phyloP scores from a whole-genome alignment of 35 echinoderm and acorn worm species.

The Stichopus chloronotus region DNA sequence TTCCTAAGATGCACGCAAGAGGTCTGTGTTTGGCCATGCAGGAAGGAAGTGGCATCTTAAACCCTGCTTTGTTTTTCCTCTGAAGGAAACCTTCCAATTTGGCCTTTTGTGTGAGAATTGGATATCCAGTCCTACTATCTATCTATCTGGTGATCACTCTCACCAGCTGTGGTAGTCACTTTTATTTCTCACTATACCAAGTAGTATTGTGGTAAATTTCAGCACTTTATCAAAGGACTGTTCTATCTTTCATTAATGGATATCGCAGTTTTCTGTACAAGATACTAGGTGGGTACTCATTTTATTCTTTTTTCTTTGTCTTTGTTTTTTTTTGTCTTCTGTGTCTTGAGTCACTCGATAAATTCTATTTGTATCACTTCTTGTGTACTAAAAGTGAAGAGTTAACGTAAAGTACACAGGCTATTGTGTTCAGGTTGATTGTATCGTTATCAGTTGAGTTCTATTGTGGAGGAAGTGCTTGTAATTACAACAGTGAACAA shows the following conservation, averaged over 20 bases:
- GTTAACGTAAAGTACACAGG: too few relatives aligned
- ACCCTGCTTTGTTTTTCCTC: conserved; percentile 54
- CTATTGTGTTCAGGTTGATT: too few relatives aligned
- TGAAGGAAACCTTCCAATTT: conserved; percentile 56
- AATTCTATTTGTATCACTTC: too few relatives aligned
- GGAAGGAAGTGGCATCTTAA: conserved; percentile 57
- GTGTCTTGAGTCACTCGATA: too few relatives aligned
- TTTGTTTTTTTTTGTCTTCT: not conserved
- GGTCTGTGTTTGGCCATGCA: conserved; percentile 50
- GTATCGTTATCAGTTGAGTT: too few relatives aligned
- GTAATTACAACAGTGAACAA: too few relatives aligned
- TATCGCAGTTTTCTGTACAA: not conserved
- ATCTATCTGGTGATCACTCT: not conserved
- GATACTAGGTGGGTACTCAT: not conserved
- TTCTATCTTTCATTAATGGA: not conserved
- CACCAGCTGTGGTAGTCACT: not conserved
- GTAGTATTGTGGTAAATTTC: not conserved
- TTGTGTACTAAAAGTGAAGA: too few relatives aligned
- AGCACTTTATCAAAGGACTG: not conserved
- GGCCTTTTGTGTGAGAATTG: conserved; percentile 44
- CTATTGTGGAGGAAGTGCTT: too few relatives aligned
- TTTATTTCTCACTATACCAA: not conserved
- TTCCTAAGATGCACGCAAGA: conserved; percentile 55
- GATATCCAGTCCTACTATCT: conserved; percentile 28
- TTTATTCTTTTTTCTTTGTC: not conserved